Percentiles rank a stretch among this genome's conserved stretches.
Conservation (phyloP, 2,113 vertebrate species). For the Oreochromis tanganicae region DNA sequence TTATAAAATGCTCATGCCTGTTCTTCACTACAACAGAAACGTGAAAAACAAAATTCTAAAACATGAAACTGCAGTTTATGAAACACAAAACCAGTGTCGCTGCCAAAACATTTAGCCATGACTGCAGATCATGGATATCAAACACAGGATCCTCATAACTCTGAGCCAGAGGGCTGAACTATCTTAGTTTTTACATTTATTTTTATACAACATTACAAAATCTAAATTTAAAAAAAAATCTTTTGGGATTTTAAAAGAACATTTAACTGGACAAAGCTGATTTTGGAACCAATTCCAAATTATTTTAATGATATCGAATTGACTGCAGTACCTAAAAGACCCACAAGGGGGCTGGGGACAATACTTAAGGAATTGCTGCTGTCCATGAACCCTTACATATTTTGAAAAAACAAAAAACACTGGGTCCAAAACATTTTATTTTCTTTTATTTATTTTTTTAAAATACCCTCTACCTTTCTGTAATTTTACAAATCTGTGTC, state of each 20-base stretch:
- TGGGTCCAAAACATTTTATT: background rate
- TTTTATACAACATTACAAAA: background rate
- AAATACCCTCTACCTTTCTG: background rate
- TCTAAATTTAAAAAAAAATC: background rate
- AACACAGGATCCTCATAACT: background rate
- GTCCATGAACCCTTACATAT: background rate
- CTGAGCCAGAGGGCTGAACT: background rate
- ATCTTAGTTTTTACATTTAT: background rate
- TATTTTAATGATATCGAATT: background rate
- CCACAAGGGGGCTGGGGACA: background rate
- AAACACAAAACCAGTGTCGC: background rate
- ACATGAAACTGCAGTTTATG: background rate
- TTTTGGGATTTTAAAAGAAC: background rate
- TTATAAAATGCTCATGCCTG: background rate
- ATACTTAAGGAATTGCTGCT: no score
- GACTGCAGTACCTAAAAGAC: background rate
- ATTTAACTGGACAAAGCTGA: background rate
- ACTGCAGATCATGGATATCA: background rate
- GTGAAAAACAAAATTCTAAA: background rate
- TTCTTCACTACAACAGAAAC: background rate
- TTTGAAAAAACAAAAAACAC: background rate
- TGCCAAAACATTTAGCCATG: background rate
- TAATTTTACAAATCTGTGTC: background rate
- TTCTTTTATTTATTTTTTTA: background rate
- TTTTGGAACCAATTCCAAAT: background rate